These are phyloP conservation scores for Pelecanus crispus DNA, from an alignment of 2,113 vertebrate species.

Conservation along the genomic window DNA sequence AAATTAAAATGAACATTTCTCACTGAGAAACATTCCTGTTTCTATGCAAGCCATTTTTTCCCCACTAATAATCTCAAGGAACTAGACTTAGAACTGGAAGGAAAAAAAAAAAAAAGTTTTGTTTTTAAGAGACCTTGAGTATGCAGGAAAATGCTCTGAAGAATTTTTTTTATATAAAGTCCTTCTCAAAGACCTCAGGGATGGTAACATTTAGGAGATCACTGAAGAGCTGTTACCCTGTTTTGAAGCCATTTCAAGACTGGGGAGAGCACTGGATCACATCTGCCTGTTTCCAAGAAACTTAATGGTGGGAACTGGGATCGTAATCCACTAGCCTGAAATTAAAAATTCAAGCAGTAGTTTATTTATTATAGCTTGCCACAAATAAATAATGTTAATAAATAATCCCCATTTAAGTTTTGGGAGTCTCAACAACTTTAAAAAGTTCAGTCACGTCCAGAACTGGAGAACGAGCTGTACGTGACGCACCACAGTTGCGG, in stretches of 20 bases:
- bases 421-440: not conserved
- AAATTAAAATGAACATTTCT: not conserved
- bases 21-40: not conserved
- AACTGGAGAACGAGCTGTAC: not conserved
- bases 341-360: not conserved
- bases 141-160: not conserved
- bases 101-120: no score
- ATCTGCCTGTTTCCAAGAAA: not conserved
- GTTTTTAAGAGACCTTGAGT: not conserved
- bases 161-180: not conserved
- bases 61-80: not conserved
- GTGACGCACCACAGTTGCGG: fast-evolving
- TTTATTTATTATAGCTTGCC: not conserved
- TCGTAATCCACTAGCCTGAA: not conserved
- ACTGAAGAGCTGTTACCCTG: not conserved
- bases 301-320: not conserved
- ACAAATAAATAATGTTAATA: not conserved
- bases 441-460: not conserved
- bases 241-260: not conserved
- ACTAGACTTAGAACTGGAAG: not conserved
- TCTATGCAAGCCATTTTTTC: not conserved
- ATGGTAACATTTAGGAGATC: not conserved
- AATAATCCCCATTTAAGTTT: not conserved
- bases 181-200: not conserved
- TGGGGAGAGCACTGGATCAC: not conserved